Base-by-base conservation (phyloP, 2,113 vertebrate genomes). In the Neolamprologus tretocephalus region DNA sequence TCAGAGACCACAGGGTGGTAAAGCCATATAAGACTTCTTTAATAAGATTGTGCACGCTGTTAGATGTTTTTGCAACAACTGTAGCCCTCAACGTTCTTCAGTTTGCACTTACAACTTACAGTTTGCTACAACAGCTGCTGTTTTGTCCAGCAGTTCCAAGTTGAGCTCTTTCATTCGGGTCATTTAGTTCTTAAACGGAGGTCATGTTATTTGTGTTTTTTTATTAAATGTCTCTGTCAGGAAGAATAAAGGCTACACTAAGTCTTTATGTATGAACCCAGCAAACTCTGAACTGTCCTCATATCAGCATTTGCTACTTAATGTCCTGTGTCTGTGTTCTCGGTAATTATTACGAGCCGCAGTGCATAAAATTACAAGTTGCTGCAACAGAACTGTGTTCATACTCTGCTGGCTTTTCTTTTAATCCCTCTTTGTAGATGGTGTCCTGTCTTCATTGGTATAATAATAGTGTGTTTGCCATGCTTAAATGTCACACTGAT, bases 1-100 rank as follows among this genome's bases (percentile, higher is more conserved):
- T 83, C 8, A 31, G 92, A 86, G 87, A 89, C 82, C 83, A 87
- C 85, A 80, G 83, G 73, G 83, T 33, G 28, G 45, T 51, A 78
- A 78, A 78, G 45, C 73, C 45, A 78, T n/a, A 78, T 78, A 78
- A 19, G 10, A 51, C 26, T n/a, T 51, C 45, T 51, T 51, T 78
- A 78, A 75, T 78, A 49, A 49, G 45, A 51, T 31, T 33, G 47
- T 51, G 28, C 10, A 47, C 1, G 4, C 45, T 51, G 16, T 78
- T 51, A 51, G 73, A 33, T 78, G 73, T 49, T 78, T 78, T 49
- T 28, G 26, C 16, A 45, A 47, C 26, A 28, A 19, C 9, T 78
- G 2, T 31, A 47, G 23, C 23, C 45, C 19, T 13, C 47, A 13
- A 78, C 1, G 10, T 33, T n/a, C 23, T 13, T 28, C 16, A 19